These are phyloP conservation scores for Monomorium pharaonis DNA, from an alignment of 1,140 invertebrate genomes.

Conservation along the genomic window DNA sequence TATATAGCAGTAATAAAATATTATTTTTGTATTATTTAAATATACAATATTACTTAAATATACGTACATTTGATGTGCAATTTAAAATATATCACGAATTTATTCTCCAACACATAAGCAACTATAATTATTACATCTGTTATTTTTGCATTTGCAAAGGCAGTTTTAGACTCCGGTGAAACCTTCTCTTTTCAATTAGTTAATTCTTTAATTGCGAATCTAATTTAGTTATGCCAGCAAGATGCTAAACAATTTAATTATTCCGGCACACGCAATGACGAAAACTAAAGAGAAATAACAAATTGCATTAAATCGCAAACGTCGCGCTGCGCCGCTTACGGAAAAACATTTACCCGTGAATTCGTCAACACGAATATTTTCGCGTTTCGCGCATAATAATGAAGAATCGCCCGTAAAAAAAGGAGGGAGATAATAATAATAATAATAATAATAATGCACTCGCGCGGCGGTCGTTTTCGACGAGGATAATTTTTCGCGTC, in stretches of 20 bases:
- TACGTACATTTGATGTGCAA: background rate
- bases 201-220: background rate
- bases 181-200: background rate
- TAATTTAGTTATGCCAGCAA: background rate
- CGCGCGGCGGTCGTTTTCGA: background rate
- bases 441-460: background rate
- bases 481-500: constrained; percentile 17
- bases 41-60: background rate
- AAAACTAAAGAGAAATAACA: background rate
- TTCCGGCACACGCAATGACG: background rate
- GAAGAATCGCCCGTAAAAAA: background rate
- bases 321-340: too few relatives aligned
- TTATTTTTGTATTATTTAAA: too few relatives aligned
- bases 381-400: background rate
- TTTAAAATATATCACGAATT: background rate
- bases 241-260: constrained; percentile 22
- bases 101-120: background rate
- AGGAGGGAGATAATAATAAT: background rate
- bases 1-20: too few relatives aligned
- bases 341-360: background rate
- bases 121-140: background rate
- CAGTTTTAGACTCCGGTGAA: background rate
- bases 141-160: background rate
- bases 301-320: constrained; percentile 1
- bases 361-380: constrained; percentile 10